phyloP scores from a whole-genome alignment of 1,140 invertebrate species.

The Drosophila bocki region DNA sequence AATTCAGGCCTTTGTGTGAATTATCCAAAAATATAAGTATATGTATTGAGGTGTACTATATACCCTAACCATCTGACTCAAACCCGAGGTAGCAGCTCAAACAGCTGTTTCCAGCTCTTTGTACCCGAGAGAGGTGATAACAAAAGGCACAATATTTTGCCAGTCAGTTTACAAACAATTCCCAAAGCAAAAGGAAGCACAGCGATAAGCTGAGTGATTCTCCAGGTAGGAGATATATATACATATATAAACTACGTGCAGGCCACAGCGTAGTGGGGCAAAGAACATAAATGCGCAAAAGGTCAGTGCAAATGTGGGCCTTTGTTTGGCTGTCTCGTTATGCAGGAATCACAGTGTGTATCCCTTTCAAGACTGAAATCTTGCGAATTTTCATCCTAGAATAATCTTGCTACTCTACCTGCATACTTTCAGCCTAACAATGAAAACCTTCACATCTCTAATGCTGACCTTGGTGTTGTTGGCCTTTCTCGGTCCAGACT shows the following conservation, averaged over 20 bases:
- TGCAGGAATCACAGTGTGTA: background rate
- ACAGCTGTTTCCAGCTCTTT: conserved; percentile 41
- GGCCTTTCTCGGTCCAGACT: conserved; percentile 12
- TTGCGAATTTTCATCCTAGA: background rate
- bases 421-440: conserved; percentile 27
- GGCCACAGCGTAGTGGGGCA: background rate
- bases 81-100: conserved; percentile 18
- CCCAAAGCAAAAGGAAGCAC: conserved; percentile 19
- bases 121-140: conserved; percentile 31
- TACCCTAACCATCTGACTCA: conserved; percentile 4
- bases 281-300: conserved; percentile 1
- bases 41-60: background rate
- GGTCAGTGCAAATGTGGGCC: conserved; percentile 15
- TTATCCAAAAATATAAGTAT: background rate
- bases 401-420: background rate
- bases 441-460: conserved; percentile 23
- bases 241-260: conserved; percentile 18
- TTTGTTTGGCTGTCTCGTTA: conserved; percentile 8
- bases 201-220: conserved; percentile 10
- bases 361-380: background rate
- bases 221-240: conserved; percentile 29
- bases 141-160: conserved; percentile 12
- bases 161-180: conserved; percentile 57
- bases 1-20: background rate
- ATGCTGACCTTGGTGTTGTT: conserved; percentile 44